Evolutionary conservation across 2,797 vertebrate genomes (phyloP).

Genomic region (Diplodus puntazzo): DNA sequence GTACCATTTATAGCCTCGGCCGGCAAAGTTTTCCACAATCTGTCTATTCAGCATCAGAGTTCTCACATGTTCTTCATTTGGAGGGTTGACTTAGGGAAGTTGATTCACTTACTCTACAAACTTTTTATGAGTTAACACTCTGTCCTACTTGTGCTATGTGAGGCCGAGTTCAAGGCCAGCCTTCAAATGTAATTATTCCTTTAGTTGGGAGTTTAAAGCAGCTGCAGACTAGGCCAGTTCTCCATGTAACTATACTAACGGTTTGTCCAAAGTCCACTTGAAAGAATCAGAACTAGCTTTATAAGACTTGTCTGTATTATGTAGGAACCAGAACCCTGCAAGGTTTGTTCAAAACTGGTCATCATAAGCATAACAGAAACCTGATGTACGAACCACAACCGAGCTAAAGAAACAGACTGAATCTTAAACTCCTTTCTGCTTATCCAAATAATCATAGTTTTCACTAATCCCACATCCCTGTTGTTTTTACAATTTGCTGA

Average conservation of each 20-base stretch:
- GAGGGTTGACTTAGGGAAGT: constrained; percentile 58
- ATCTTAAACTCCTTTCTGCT: constrained; percentile 6
- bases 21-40: background rate
- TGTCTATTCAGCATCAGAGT: constrained; percentile 57
- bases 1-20: background rate
- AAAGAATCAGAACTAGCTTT: background rate
- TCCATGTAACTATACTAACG: background rate
- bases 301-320: constrained; percentile 3
- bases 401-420: background rate
- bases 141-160: constrained; percentile 42
- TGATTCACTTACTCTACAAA: constrained; percentile 68
- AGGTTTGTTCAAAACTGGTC: background rate
- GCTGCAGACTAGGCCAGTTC: background rate
- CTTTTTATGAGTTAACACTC: constrained; percentile 39
- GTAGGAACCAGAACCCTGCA: background rate
- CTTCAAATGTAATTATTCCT: constrained; percentile 13
- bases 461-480: constrained; percentile 28
- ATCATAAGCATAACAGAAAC: constrained; percentile 3
- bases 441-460: constrained; percentile 27
- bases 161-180: constrained; percentile 23
- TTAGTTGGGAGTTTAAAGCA: background rate
- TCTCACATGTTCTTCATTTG: constrained; percentile 50
- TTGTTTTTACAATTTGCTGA: background rate
- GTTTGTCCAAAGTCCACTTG: constrained; percentile 13
- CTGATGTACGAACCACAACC: background rate